Evolutionary conservation across 2,113 vertebrate genomes (phyloP), one percentile per base, ranked within the genome.

Genomic region (Opisthocomus hoazin): DNA sequence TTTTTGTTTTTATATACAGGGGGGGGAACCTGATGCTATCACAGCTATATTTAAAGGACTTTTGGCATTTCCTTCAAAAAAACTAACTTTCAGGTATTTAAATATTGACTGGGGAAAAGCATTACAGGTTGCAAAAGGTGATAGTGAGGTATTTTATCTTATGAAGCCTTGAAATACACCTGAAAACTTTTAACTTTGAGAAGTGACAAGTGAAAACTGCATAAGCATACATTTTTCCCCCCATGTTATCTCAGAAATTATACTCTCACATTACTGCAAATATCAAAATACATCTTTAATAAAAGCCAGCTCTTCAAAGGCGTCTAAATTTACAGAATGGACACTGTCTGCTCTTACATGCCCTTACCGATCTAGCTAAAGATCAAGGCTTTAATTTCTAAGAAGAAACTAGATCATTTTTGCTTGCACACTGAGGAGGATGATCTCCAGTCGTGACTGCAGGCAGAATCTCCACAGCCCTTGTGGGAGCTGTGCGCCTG

Each of bases 401-500:
- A 66, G 51, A 80, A 81, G 32, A 15, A 75, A 26, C 12, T n/a
- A 41, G 30, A 11, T 37, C n/a, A 69, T n/a, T 87, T 66, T 84
- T 71, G 46, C n/a, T 81, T 0, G 5, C 12, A n/a, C n/a, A 61
- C 4, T 41, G n/a, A 20, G 53, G 56, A 46, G 63, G 23, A 53
- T 11, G 0, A 30, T 61, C 46, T 83, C 45, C 51, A 43, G 54
- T 34, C 48, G 17, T 27, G n/a, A 80, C 54, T 3, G 2, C 21
- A 65, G 45, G 39, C 36, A 53, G 41, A 34, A 29, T 12, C 50
- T 65, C 50, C 37, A 70, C 27, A 69, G 45, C 2, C 2, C 41
- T 76, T 0, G 0, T 14, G 56, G 41, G 30, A 90, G 24, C 20
- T 70, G 6, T 46, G 46, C 0, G 0, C 14, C 32, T 3, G 9